These are phyloP conservation scores for Apamea crenata DNA, from an alignment of 2,888 invertebrate genomes.

Conservation along the genomic window DNA sequence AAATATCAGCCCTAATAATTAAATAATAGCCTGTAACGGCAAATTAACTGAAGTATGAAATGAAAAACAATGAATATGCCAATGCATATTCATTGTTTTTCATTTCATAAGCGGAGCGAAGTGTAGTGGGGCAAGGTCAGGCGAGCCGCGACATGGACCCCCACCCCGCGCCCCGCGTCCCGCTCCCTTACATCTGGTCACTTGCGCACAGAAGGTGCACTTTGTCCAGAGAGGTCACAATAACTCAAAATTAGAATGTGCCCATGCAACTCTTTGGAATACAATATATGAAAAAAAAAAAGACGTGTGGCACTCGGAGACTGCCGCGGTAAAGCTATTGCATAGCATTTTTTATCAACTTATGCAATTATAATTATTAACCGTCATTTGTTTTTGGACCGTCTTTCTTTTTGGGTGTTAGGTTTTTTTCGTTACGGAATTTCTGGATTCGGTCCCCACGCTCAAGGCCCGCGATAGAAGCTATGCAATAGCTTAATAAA, in stretches of 20 bases:
- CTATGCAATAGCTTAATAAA: too few relatives aligned
- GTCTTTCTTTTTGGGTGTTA: too few relatives aligned
- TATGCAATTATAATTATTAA: too few relatives aligned
- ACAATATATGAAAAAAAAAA: neutral
- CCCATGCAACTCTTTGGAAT: neutral
- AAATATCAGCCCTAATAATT: constrained; percentile 4
- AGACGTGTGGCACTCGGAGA: too few relatives aligned
- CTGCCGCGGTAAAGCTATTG: too few relatives aligned
- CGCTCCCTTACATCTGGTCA: too few relatives aligned
- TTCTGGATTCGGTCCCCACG: too few relatives aligned
- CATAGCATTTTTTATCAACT: too few relatives aligned
- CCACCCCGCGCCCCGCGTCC: neutral
- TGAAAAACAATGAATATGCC: constrained; percentile 51
- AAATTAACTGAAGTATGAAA: constrained; percentile 26
- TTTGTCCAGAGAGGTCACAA: neutral
- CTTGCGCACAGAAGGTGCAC: neutral
- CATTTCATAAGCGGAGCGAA: constrained; percentile 11
- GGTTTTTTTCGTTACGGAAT: too few relatives aligned
- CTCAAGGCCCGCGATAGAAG: too few relatives aligned
- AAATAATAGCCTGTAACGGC: constrained; percentile 16
- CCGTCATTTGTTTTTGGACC: too few relatives aligned
- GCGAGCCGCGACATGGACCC: constrained; percentile 2
- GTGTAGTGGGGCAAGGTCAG: constrained; percentile 54
- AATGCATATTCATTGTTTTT: too few relatives aligned
- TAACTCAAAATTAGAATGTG: neutral